phyloP scores from a whole-genome alignment of 2,113 vertebrate species.

The Diadophis punctatus region DNA sequence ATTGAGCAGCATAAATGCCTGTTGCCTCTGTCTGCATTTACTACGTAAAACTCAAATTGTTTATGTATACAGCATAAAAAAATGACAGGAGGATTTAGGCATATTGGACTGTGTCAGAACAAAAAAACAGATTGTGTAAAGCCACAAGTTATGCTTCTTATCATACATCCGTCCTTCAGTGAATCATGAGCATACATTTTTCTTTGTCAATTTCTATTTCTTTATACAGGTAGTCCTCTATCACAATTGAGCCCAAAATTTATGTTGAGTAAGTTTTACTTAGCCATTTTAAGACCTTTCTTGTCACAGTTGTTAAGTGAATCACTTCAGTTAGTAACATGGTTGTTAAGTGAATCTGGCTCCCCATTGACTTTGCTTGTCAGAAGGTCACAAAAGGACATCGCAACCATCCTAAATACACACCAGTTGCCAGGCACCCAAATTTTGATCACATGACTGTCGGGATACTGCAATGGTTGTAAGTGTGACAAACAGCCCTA shows the following conservation, averaged over 20 bases:
- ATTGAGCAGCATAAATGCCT: background rate
- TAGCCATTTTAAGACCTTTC: too few relatives aligned
- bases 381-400: background rate
- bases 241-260: background rate
- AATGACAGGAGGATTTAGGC: background rate
- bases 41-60: background rate
- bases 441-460: background rate
- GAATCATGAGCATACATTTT: background rate
- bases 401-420: background rate
- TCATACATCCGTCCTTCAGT: background rate
- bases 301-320: background rate
- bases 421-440: background rate
- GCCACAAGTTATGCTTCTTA: background rate
- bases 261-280: background rate
- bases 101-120: background rate
- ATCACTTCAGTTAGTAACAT: background rate
- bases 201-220: background rate
- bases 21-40: background rate
- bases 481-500: background rate
- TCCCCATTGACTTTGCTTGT: background rate
- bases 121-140: background rate
- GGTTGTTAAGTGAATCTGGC: background rate
- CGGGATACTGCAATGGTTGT: background rate
- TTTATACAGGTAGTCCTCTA: background rate
- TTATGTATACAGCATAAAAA: background rate